Evolutionary conservation across 2,888 invertebrate genomes (phyloP), one percentile per base, ranked within the genome.

Genomic region (Agonum fuliginosum): DNA sequence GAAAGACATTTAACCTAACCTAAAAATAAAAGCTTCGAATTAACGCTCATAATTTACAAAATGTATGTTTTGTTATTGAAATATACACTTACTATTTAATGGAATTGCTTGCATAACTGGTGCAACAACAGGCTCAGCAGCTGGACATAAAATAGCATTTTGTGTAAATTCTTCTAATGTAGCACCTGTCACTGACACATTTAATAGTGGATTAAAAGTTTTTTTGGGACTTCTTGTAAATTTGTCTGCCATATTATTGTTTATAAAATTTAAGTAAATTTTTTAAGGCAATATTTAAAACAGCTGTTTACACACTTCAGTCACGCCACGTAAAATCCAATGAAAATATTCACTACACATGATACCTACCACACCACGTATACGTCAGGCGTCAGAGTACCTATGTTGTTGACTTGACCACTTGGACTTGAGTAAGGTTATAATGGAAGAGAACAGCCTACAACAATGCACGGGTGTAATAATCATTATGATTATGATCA

Each of bases 121-220:
- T 86, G 84, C 86, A 87, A 86, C 75, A 27, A 80, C 27, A 79
- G 83, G 82, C 80, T 83, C 83, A 79, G 82, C 83, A 37, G 92
- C 93, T 82, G 94, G 94, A 84, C 94, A 88, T 83, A 94, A 87
- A 79, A 94, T 87, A 78, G 93, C 91, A 86, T 92, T 92, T 84
- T 92, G 91, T 80, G 92, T 89, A 87, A 93, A 91, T 86, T 93
- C 93, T 82, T 94, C 94, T 74, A 92, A 89, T 10, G 93, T 91
- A 81, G 92, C 90, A 72, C 93, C 93, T 81, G 91, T 92, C 80
- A 93, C 93, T 78, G 94, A 93, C 73, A 91, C 92, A 81, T 92
- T 92, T 79, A 95, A 88, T 82, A 94, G 88, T 27, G 94, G 91
- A 87, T 94, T 94, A 89, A 89, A 89, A 70, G 90, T 86, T 80